Evolutionary conservation across 2,113 vertebrate genomes (phyloP).

Genomic region (Pseudorhombus dupliciocellatus): DNA sequence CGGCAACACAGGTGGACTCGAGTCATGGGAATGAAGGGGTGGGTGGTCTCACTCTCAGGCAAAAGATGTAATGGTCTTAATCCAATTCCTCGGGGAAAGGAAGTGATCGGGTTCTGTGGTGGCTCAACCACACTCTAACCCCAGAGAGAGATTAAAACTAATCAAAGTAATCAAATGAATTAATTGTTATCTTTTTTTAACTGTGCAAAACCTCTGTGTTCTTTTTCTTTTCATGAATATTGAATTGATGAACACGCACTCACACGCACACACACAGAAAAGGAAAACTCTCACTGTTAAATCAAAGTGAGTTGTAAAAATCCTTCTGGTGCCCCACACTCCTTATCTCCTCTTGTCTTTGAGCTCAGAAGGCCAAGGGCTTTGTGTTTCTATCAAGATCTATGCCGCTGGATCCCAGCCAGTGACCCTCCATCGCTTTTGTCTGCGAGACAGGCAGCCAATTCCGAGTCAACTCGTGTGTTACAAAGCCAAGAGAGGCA

Average conservation of each 20-base stretch:
- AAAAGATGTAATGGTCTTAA: too few species aligned
- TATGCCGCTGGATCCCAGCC: conserved; percentile 52
- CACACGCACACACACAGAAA: background rate
- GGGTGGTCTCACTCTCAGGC: too few species aligned
- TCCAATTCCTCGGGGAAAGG: too few species aligned
- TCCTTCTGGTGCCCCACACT: background rate
- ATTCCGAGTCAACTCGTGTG: conserved; percentile 58
- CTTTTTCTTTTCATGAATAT: too few species aligned
- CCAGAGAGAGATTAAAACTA: too few species aligned
- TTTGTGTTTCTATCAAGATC: conserved; percentile 43
- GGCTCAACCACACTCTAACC: too few species aligned
- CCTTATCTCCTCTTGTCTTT: conserved; percentile 27
- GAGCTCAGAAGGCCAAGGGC: conserved; percentile 11
- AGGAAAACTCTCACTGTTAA: background rate
- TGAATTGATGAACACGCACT: background rate
- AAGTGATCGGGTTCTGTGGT: too few species aligned
- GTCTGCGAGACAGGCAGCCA: conserved; percentile 43
- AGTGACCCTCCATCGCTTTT: conserved; percentile 58
- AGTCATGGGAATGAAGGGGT: too few species aligned
- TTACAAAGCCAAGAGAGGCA: conserved; percentile 64
- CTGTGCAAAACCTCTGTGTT: too few species aligned
- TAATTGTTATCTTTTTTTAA: too few species aligned
- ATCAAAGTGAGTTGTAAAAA: conserved; percentile 46
- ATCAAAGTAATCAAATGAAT: too few species aligned
- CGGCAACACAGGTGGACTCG: too few species aligned